phyloP scores from a whole-genome alignment of 2,797 vertebrate species.

The Enteromius radiatus region DNA sequence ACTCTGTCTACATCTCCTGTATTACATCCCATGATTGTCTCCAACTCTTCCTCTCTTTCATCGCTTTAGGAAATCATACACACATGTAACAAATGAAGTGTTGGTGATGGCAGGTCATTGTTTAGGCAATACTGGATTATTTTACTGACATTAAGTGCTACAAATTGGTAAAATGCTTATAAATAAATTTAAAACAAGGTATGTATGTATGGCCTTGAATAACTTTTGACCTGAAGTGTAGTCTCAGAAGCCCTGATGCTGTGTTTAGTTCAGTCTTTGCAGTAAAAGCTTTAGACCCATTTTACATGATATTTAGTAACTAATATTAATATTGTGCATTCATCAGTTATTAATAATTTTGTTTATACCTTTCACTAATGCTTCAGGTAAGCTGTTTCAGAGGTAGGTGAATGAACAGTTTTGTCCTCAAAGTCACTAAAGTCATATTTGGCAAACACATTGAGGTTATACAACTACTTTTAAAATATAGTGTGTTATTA shows the following conservation, averaged over 20 bases:
- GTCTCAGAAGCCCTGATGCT: not conserved
- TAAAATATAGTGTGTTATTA: not conserved
- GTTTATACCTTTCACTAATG: not conserved
- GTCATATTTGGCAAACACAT: not conserved
- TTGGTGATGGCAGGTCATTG: not conserved
- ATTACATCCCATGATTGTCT: not conserved
- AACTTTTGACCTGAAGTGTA: not conserved
- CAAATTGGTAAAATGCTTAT: not conserved
- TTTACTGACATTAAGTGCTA: not conserved
- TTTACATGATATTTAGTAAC: not conserved
- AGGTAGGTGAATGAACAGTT: not conserved
- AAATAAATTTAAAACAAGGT: not conserved
- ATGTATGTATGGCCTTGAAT: not conserved
- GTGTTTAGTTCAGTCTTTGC: not conserved
- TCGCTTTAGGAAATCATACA: not conserved
- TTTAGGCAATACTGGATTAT: not conserved
- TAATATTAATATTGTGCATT: not conserved
- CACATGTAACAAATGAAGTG: not conserved
- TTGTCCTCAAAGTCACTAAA: not conserved
- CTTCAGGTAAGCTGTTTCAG: not conserved
- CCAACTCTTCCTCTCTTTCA: slow-evolving; percentile 23
- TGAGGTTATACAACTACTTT: not conserved
- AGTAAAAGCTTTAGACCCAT: not conserved
- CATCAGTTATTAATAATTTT: not conserved
- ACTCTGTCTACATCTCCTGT: not conserved